Percentiles rank a stretch among this genome's conserved stretches.
Evolutionary conservation across 2,888 invertebrate species (phyloP).

Genomic region (Malacosoma neustria): DNA sequence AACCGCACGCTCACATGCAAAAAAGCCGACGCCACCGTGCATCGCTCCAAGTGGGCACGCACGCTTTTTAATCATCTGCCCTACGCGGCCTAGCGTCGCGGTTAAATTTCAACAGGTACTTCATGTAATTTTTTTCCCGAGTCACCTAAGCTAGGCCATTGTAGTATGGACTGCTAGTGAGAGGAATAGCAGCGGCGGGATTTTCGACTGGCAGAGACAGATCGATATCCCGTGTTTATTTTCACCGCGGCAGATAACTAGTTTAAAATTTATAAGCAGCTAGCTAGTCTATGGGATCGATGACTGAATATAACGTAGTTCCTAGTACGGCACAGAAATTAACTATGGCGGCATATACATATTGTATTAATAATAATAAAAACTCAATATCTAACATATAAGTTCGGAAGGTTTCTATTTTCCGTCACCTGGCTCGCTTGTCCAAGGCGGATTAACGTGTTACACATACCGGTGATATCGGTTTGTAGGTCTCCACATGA

Average conservation of each 20-base stretch:
- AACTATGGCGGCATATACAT: too few species aligned
- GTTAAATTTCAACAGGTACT: constrained; percentile 18
- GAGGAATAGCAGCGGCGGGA: constrained; percentile 22
- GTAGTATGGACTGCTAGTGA: constrained; percentile 7
- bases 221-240: constrained; percentile 58
- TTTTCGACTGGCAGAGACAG: constrained; percentile 28
- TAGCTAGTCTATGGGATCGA: constrained; percentile 27
- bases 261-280: constrained; percentile 53
- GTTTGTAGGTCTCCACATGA: too few species aligned
- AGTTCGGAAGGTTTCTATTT: too few species aligned
- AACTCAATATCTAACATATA: too few species aligned
- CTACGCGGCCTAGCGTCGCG: constrained; percentile 15
- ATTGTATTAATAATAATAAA: too few species aligned
- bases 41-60: constrained; percentile 59
- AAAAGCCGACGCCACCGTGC: constrained; percentile 45
- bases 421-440: too few species aligned
- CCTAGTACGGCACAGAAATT: constrained; percentile 7
- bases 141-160: constrained; percentile 13
- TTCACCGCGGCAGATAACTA: constrained; percentile 38
- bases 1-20: constrained; percentile 34
- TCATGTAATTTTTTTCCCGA: constrained; percentile 19
- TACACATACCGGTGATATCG: too few species aligned
- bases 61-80: constrained; percentile 47
- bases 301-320: constrained; percentile 17
- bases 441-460: background rate